Conservation (phyloP, 2,888 invertebrate genomes). For the Cerastis leucographa region DNA sequence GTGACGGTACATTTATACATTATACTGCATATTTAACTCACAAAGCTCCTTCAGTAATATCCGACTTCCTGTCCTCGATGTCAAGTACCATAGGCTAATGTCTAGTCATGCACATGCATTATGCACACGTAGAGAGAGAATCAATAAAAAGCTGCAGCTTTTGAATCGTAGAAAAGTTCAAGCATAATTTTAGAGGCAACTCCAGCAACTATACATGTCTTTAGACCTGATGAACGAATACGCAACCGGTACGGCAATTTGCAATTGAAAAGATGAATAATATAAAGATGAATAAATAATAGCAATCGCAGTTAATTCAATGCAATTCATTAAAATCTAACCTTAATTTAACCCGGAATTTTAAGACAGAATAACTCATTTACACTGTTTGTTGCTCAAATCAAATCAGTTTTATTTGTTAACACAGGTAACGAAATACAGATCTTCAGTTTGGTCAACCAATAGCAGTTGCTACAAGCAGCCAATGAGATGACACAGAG, state of each 20-base stretch:
- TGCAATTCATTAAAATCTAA: conserved; percentile 15
- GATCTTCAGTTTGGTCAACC: too few relatives aligned
- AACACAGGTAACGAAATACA: too few relatives aligned
- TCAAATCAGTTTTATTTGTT: too few relatives aligned
- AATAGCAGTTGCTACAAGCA: conserved; percentile 1
- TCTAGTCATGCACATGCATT: conserved; percentile 73
- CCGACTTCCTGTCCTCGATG: conserved; percentile 79
- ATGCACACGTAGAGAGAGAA: conserved; percentile 66
- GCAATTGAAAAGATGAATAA: background rate
- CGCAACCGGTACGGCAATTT: background rate
- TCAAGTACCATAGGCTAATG: conserved; percentile 74
- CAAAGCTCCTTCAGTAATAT: conserved; percentile 59
- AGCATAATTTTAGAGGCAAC: conserved; percentile 27
- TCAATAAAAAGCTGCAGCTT: conserved; percentile 67
- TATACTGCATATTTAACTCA: conserved; percentile 40
- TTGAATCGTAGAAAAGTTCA: conserved; percentile 55
- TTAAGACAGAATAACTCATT: background rate
- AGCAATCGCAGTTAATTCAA: background rate
- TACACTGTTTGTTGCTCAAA: conserved; percentile 11
- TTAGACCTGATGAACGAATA: conserved; percentile 3
- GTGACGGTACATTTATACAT: conserved; percentile 47
- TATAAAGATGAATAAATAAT: background rate
- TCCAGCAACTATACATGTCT: background rate
- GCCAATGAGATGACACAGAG: conserved; percentile 11
- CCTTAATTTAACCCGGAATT: background rate